Evolutionary conservation across 2,113 vertebrate genomes (phyloP), one percentile per base, ranked within the genome.

Genomic region (Gasterosteus aculeatus): DNA sequence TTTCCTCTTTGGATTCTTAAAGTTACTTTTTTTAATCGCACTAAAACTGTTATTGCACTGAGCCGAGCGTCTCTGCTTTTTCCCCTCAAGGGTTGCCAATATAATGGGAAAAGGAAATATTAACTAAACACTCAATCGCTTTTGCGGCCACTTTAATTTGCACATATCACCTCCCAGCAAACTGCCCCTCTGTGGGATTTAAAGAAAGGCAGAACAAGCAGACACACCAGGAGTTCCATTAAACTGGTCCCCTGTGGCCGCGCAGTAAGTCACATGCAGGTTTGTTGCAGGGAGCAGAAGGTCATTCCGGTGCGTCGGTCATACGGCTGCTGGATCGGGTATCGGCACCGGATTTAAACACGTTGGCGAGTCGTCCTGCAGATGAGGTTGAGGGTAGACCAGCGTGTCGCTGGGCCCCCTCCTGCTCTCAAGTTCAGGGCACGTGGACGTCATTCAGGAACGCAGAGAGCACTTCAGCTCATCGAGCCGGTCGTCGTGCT

Each of bases 361-460:
- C 22, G 76, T 68, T 85, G 84, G 73, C 68, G 4, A 70, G 58
- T 81, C 46, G 22, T n/a, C 16, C 16, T 58, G 70, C 8, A 3
- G 10, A 35, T 12, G 7, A 57, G 33, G 72, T 84, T 78, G 42
- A 79, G 87, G 60, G 86, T 69, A 73, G 82, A 51, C 6, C n/a
- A 1, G n/a, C 5, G 33, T 57, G 64, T 35, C 54, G 31, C 57
- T 62, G 46, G 12, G 8, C 57, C 60, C 29, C 33, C 19, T 3
- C 10, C 22, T 9, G 35, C 29, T n/a, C 11, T 0, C 8, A 2
- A 1, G 68, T 39, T 15, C 44, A 18, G 16, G 31, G 65, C 47
- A 46, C 10, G 18, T 2, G 0, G 4, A 66, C 0, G 67, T 78
- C 74, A 72, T 41, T 64, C 12, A 51, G 39, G 69, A 62, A 47